These are phyloP conservation scores for Sympetrum striolatum DNA, from an alignment of 2,888 invertebrate species.

Conservation along the genomic window DNA sequence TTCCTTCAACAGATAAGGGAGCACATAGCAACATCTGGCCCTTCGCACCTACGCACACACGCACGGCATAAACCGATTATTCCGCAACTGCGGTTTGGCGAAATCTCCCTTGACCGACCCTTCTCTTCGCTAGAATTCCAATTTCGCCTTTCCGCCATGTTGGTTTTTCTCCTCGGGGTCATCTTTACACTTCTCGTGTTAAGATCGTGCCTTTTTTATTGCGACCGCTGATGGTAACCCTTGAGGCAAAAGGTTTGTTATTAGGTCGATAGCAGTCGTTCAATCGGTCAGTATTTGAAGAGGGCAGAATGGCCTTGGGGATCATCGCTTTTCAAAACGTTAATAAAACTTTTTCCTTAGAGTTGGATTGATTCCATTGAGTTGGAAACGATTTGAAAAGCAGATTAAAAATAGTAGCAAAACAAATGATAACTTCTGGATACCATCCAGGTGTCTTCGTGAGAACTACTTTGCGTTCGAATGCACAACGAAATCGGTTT, in stretches of 20 bases:
- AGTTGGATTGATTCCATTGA: too few relatives aligned
- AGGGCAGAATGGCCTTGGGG: too few relatives aligned
- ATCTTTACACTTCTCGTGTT: not conserved
- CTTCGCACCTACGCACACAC: not conserved
- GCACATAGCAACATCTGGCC: not conserved
- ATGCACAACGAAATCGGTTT: too few relatives aligned
- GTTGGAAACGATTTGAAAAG: too few relatives aligned
- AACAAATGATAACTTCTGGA: too few relatives aligned
- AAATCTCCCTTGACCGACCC: not conserved
- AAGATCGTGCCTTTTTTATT: not conserved
- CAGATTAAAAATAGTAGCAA: too few relatives aligned
- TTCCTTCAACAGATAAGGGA: too few relatives aligned
- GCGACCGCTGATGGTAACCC: not conserved
- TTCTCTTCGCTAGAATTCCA: not conserved
- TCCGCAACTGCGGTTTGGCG: not conserved
- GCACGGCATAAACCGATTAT: not conserved
- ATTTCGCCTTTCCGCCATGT: not conserved
- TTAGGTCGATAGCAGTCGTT: not conserved
- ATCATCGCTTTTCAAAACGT: too few relatives aligned
- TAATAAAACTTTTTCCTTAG: too few relatives aligned
- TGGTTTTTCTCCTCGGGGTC: not conserved
- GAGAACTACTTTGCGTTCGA: too few relatives aligned
- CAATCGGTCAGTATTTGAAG: not conserved
- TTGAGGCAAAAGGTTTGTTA: not conserved
- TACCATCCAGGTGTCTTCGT: too few relatives aligned